Evolutionary conservation across 2,113 vertebrate genomes (phyloP), one percentile per base, ranked within the genome.

Genomic region (Labeo rohita): DNA sequence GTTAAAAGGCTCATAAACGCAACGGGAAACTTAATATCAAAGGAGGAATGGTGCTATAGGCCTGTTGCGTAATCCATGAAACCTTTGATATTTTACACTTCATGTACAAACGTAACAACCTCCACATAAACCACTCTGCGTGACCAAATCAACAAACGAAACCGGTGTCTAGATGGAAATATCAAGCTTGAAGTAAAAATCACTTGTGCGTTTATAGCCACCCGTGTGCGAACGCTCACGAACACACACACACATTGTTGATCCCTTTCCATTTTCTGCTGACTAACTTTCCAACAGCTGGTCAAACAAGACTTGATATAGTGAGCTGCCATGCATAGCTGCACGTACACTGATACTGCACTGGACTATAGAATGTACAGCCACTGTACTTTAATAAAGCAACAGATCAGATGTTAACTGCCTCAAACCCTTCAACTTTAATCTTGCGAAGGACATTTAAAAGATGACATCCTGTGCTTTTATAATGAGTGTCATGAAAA

Each of bases 271-370:
- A 82, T 77, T 74, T 59, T 56, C 45, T 74, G 56, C 77, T 73
- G 72, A 88, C 66, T 39, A 80, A 88, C 82, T 54, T 77, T 74
- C 77, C 45, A 87, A 84, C 70, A 88, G 89, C 88, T 89, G 85
- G 65, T 88, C 80, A 88, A 77, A 86, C 87, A 88, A 75, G 73
- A 79, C 78, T n/a, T 54, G 76, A 77, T 85, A 72, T 84, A 16
- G 75, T 73, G 18, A 50, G 28, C 54, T 39, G 59, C 7, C 52
- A 61, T 50, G 52, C 23, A 74, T 34, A 84, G 23, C 80, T 23
- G 61, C 86, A 90, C 70, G 70, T 76, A 63, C 85, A 74, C 43
- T 1, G 3, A 83, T 79, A 73, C 49, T 23, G 47, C 10, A 6
- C 54, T 9, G 74, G 75, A 39, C 54, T 87, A n/a, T 23, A 59